These are phyloP conservation scores for Coturnix japonica DNA, from an alignment of 2,113 vertebrate genomes.

Conservation along the genomic window DNA sequence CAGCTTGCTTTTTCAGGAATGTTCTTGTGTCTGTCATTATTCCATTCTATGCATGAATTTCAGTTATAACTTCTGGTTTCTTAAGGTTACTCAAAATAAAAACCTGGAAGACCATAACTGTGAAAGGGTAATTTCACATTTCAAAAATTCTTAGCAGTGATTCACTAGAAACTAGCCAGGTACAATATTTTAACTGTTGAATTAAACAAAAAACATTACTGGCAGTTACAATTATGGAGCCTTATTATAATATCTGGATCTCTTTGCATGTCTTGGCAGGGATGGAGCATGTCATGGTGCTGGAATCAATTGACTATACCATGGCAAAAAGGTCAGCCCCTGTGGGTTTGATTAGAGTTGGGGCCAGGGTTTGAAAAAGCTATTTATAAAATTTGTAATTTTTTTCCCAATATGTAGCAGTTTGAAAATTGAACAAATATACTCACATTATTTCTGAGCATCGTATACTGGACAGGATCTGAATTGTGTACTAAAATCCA, in stretches of 20 bases:
- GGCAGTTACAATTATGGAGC: neutral
- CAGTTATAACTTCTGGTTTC: neutral
- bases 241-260: neutral
- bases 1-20: neutral
- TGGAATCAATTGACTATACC: neutral
- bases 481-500: neutral
- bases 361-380: neutral
- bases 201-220: neutral
- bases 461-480: neutral
- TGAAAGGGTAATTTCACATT: neutral
- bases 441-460: neutral
- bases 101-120: accelerated
- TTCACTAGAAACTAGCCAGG: neutral
- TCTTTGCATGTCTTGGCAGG: neutral
- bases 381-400: neutral
- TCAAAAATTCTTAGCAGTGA: neutral
- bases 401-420: neutral
- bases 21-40: neutral
- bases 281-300: neutral
- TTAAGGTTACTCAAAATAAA: neutral
- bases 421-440: neutral
- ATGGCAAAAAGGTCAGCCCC: neutral
- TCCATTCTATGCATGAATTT: neutral
- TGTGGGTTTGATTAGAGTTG: neutral
- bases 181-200: neutral